Base-by-base conservation (phyloP, 2,888 invertebrate species). In the Lasioglossum morio region DNA sequence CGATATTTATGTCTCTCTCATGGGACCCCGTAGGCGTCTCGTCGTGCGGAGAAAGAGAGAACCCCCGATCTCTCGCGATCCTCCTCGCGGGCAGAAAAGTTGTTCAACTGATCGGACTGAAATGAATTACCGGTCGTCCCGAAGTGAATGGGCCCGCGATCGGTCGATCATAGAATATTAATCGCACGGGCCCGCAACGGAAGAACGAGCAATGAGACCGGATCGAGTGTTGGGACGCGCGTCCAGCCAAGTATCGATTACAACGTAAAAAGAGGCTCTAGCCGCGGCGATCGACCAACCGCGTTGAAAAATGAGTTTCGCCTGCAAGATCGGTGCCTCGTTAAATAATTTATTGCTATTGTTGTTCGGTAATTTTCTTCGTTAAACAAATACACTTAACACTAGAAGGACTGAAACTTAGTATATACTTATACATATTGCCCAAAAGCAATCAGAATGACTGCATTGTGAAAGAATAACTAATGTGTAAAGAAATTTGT, bases 1-100 rank as follows among this genome's bases (percentile, higher is more conserved):
- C 81, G 81, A 86, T 81, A 80, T 90, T 88, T 88, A 79, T 66
- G 60, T 81, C 72, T 72, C 53, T 77, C 72, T 79, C 69, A n/a
- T 53, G 53, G 23, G 53, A 23, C 53, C 53, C 23, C 53, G 53
- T 53, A 53, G 23, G 23, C 23, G 48, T 53, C 48, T 23, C 23
- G 10, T 19, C 23, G 27, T 0, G 34, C 4, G 19, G 34, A 19
- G 60, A n/a, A 8, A 66, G 34, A 37, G 4, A 69, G 66, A n/a
- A n/a, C n/a, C 57, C 10, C 8, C n/a, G 46, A 1, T 14, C 46
- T 46, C 16, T 46, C 46, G 46, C 48, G 48, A 19, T 48, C 19
- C 48, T 23, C 10, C 53, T 23, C 8, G 23, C 53, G 53, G 2
- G 10, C 23, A 40, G 34, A 69, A 69, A 69, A 69, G n/a, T 37